phyloP scores from a whole-genome alignment of 2,888 invertebrate genomes.

The Rhamnusium bicolor region DNA sequence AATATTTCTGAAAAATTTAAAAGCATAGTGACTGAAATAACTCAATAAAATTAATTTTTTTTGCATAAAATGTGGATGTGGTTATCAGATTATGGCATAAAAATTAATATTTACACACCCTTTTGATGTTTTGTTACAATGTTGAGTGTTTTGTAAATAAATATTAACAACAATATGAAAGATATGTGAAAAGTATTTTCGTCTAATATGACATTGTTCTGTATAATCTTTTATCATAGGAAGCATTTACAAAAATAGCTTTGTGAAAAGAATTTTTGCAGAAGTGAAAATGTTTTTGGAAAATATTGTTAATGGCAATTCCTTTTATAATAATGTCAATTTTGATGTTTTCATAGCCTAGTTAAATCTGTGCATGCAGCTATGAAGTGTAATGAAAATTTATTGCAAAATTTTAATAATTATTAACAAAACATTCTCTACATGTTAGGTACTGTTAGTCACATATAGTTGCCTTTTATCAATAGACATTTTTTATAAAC shows the following conservation, averaged over 20 bases:
- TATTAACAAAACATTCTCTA: background rate
- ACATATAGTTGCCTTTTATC: slow-evolving; percentile 37
- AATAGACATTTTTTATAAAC: slow-evolving; percentile 22
- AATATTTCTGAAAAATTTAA: slow-evolving; percentile 43
- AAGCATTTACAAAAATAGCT: too few relatives aligned
- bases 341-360: too few relatives aligned
- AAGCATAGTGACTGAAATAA: slow-evolving; percentile 31
- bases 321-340: too few relatives aligned
- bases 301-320: too few relatives aligned
- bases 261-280: too few relatives aligned
- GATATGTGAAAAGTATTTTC: background rate
- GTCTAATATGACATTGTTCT: background rate
- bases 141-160: background rate
- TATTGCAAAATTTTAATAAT: background rate
- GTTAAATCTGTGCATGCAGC: too few relatives aligned
- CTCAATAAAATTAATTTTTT: slow-evolving; percentile 1
- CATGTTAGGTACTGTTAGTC: slow-evolving; percentile 16
- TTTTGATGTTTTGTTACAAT: background rate
- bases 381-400: too few relatives aligned
- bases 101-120: background rate
- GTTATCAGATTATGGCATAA: background rate
- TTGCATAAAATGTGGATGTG: background rate
- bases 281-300: too few relatives aligned
- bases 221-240: background rate
- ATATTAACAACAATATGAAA: background rate